These are phyloP conservation scores for Isaurus tuberculatus DNA, from an alignment of 92 coral and sea anemone genomes.

Conservation along the genomic window DNA sequence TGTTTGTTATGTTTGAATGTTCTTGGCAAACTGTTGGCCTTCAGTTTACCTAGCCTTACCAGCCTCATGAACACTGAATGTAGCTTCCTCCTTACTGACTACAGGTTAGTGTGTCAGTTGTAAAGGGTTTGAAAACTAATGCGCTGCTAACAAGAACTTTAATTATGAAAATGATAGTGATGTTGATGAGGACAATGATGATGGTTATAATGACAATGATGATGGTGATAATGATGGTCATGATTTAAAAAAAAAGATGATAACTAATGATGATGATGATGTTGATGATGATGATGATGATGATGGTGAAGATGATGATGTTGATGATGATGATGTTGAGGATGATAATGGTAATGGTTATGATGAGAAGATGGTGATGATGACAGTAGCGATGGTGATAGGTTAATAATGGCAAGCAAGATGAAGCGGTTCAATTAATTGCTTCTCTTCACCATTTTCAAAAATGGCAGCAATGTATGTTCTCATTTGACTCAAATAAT, in stretches of 20 bases:
- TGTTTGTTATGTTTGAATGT: constrained; percentile 89
- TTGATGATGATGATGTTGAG: neutral
- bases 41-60: constrained; percentile 87
- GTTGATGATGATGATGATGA: neutral
- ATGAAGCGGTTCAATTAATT: too few relatives aligned
- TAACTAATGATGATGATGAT: neutral
- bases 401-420: neutral
- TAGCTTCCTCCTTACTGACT: constrained; percentile 80
- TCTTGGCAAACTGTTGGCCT: constrained; percentile 81
- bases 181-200: neutral
- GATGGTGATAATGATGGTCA: neutral
- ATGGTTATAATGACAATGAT: neutral
- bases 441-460: too few relatives aligned
- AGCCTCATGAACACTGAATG: constrained; percentile 84
- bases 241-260: neutral
- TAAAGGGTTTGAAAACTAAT: neutral
- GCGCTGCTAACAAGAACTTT: neutral
- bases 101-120: constrained; percentile 57
- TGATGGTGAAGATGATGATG: neutral
- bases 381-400: neutral
- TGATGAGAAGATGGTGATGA: neutral
- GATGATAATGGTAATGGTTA: neutral
- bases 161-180: neutral
- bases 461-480: too few relatives aligned
- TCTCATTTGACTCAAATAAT: too few relatives aligned